Evolutionary conservation across 2,888 invertebrate genomes (phyloP).

Genomic region (Tetheella fluctuosa): DNA sequence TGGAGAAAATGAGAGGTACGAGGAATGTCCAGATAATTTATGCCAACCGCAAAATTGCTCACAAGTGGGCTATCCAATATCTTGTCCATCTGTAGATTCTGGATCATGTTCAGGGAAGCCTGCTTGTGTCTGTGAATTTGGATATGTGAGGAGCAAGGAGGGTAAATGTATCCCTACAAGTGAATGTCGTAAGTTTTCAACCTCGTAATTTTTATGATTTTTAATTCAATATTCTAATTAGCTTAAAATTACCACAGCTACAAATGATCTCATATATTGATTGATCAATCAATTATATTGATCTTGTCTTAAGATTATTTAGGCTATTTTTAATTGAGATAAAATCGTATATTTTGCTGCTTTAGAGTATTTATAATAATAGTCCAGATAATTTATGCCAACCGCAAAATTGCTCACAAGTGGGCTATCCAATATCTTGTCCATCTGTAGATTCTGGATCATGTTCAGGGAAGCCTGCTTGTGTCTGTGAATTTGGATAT

Average conservation of each 20-base stretch:
- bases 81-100: slow-evolving; percentile 13
- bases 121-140: slow-evolving; percentile 36
- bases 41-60: slow-evolving; percentile 25
- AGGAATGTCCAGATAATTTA: slow-evolving; percentile 16
- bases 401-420: slow-evolving; percentile 22
- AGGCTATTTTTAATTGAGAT: too few relatives aligned
- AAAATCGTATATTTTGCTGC: too few relatives aligned
- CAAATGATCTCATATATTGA: too few relatives aligned
- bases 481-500: slow-evolving; percentile 34
- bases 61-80: slow-evolving; percentile 20
- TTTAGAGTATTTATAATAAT: too few relatives aligned
- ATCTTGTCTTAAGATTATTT: too few relatives aligned
- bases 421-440: slow-evolving; percentile 20
- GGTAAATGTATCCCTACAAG: slow-evolving; percentile 39
- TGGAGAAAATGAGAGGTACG: slow-evolving; percentile 23
- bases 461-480: slow-evolving; percentile 27
- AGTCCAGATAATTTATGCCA: slow-evolving; percentile 19
- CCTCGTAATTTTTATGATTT: too few relatives aligned
- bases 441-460: slow-evolving; percentile 14
- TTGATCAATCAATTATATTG: too few relatives aligned
- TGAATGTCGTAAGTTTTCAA: slow-evolving; percentile 37
- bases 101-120: slow-evolving; percentile 21
- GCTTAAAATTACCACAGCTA: too few relatives aligned
- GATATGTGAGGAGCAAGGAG: slow-evolving; percentile 35
- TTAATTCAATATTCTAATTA: too few relatives aligned